Percentiles rank a stretch among this genome's conserved stretches.
phyloP scores from a whole-genome alignment of 1,140 invertebrate species.

The Calosoma granatense region DNA sequence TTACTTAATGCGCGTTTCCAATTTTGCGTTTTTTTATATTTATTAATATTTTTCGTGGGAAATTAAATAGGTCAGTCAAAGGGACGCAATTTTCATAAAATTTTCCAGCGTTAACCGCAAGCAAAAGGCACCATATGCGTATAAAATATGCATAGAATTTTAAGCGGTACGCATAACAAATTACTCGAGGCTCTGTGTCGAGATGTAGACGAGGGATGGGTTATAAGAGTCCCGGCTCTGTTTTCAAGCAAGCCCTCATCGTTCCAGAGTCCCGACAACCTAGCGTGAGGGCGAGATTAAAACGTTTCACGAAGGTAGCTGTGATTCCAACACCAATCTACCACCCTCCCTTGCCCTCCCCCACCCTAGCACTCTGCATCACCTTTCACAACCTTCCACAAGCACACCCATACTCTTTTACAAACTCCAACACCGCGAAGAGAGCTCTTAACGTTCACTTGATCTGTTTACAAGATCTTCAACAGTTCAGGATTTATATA shows the following conservation, averaged over 20 bases:
- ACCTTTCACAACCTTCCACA: too few species aligned
- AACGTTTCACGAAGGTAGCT: background rate
- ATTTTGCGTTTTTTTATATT: background rate
- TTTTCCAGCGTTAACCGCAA: background rate
- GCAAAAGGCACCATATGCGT: background rate
- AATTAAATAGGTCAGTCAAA: background rate
- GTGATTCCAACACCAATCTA: background rate
- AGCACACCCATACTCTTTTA: too few species aligned
- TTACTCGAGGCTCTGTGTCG: background rate
- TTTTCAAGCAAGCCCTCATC: background rate
- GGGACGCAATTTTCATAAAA: conserved; percentile 8
- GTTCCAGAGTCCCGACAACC: background rate
- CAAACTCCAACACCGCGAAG: too few species aligned
- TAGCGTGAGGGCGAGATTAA: background rate
- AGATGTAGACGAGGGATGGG: too few species aligned
- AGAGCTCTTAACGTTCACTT: too few species aligned
- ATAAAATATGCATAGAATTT: conserved; percentile 9
- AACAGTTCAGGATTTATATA: too few species aligned
- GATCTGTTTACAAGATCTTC: too few species aligned
- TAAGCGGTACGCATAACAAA: conserved; percentile 3
- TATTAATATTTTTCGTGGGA: background rate
- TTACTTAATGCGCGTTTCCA: too few species aligned
- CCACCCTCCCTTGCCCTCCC: too few species aligned
- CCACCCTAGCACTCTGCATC: too few species aligned
- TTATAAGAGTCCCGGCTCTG: background rate